phyloP scores from a whole-genome alignment of 2,797 vertebrate species.

The Tenualosa ilisha region DNA sequence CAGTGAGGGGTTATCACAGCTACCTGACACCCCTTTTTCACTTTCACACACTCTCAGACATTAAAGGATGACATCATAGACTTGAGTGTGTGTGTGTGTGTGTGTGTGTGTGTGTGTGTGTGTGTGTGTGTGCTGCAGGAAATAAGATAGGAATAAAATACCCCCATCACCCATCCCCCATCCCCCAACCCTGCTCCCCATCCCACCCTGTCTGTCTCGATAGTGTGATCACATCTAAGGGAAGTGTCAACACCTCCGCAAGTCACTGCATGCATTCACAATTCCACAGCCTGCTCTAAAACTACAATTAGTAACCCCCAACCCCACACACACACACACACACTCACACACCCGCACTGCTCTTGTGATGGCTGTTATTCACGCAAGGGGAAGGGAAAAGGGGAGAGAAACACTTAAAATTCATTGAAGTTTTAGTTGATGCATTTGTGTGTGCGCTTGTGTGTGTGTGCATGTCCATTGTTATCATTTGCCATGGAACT shows the following conservation, averaged over 20 bases:
- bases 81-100: neutral
- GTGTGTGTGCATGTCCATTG: neutral
- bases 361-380: neutral
- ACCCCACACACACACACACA: neutral
- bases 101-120: neutral
- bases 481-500: neutral
- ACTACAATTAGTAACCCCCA: neutral
- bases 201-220: neutral
- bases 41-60: slow-evolving; percentile 30
- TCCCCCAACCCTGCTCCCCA: neutral
- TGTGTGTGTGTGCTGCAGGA: neutral
- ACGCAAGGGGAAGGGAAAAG: neutral
- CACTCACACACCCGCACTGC: neutral
- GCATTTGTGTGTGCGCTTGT: too few relatives aligned
- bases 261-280: slow-evolving; percentile 45
- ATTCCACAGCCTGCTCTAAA: neutral
- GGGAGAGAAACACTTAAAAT: neutral
- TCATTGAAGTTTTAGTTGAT: neutral
- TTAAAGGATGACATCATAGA: slow-evolving; percentile 51
- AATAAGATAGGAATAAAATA: too few relatives aligned
- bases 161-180: too few relatives aligned
- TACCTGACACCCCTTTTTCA: slow-evolving; percentile 4
- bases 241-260: slow-evolving; percentile 37
- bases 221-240: slow-evolving; percentile 32
- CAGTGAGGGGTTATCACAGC: neutral